Evolutionary conservation across 2,113 vertebrate species (phyloP), one percentile per base, ranked within the genome.

Genomic region (Scytalopus superciliaris): DNA sequence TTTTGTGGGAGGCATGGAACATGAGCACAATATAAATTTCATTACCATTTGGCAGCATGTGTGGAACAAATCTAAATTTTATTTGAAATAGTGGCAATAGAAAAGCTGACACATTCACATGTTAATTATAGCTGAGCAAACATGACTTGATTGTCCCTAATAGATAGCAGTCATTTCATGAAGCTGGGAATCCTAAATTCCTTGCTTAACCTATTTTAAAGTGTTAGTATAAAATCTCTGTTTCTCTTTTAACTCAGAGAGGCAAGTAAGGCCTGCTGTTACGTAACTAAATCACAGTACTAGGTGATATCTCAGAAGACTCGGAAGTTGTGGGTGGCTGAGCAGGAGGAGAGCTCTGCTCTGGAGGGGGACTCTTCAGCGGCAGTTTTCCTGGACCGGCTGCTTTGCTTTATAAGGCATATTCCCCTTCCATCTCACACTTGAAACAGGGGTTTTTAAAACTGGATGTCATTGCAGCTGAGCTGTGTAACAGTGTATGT

Each of bases 231-330:
- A 53, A 82, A 91, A 72, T 64, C 39, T 8, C 5, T 42, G 2
- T 55, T 87, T 76, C 56, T 84, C 6, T 39, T 87, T 57, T 27
- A 79, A 60, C 21, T 79, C 24, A 19, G 44, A 79, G 52, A 59
- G 53, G 14, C 16, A 52, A 33, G 17, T 42, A 55, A 68, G 16
- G 8, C 56, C 6, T 67, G 14, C 4, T 69, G 9, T 62, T 85
- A n/a, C 3, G n/a, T 9, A 31, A 33, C 0, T 2, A 87, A 60
- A 40, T 40, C 2, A 1, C 50, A 49, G n/a, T n/a, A 27, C 6
- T 75, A n/a, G 4, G 2, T 66, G 42, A 4, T 56, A 28, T 19
- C 23, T 53, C 39, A 30, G 60, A 27, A 70, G 24, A 37, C 21
- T 80, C 1, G 1, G 19, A 52, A 73, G 28, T 24, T 88, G 33